phyloP scores from a whole-genome alignment of 2,888 invertebrate genomes.

The Eilema depressum region DNA sequence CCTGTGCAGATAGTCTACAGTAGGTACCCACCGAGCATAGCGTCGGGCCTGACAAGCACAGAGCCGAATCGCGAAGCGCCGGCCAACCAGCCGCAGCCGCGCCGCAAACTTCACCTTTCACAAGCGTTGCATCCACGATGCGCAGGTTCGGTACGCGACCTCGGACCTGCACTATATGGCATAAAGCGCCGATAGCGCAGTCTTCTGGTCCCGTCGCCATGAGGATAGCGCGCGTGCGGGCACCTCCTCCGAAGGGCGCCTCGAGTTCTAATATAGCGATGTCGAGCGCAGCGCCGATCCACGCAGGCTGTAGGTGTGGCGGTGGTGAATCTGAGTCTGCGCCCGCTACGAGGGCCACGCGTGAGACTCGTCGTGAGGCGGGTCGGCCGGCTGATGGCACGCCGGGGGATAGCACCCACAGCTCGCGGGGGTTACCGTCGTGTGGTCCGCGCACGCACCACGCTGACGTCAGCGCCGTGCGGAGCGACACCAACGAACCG shows the following conservation, averaged over 20 bases:
- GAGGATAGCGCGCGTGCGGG: constrained; percentile 67
- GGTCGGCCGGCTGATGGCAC: constrained; percentile 41
- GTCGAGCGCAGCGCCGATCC: constrained; percentile 50
- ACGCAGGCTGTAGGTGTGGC: constrained; percentile 25
- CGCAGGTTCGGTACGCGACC: constrained; percentile 49
- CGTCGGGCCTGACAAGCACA: constrained; percentile 66
- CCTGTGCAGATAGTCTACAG: not conserved
- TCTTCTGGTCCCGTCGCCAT: constrained; percentile 61
- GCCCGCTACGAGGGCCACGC: constrained; percentile 44
- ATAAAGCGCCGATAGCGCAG: constrained; percentile 54
- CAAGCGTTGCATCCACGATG: constrained; percentile 54
- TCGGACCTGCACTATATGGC: constrained; percentile 62
- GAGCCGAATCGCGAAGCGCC: constrained; percentile 54
- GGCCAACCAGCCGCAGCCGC: constrained; percentile 58
- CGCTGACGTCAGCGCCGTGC: constrained; percentile 66
- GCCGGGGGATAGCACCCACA: constrained; percentile 59
- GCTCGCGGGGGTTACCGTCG: constrained; percentile 42
- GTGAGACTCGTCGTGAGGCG: constrained; percentile 44
- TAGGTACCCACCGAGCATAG: constrained; percentile 67
- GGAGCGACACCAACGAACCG: constrained; percentile 59
- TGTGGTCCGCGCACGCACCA: constrained; percentile 55
- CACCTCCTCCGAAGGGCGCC: constrained; percentile 60
- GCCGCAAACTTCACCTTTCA: constrained; percentile 50
- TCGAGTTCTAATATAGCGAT: constrained; percentile 72
- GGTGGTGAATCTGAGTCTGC: constrained; percentile 25